Evolutionary conservation across 1,140 invertebrate genomes (phyloP).

Genomic region (Ridgeia piscesae): DNA sequence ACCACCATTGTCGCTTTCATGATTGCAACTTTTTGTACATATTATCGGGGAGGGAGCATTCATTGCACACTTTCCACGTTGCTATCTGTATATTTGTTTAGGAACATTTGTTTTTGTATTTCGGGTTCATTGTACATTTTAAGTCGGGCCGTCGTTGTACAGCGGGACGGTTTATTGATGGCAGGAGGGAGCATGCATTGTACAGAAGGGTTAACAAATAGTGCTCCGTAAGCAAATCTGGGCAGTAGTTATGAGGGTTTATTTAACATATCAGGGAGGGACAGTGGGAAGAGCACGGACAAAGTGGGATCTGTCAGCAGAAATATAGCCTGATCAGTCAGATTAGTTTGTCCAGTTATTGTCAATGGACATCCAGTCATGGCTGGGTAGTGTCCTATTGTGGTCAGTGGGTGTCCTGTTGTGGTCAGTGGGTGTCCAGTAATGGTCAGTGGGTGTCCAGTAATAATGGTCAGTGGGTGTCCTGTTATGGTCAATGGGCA

Average conservation of each 20-base stretch:
- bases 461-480: background rate
- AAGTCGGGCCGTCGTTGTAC: background rate
- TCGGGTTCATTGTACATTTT: slow-evolving; percentile 1
- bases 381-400: too few relatives aligned
- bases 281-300: background rate
- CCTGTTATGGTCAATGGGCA: background rate
- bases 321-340: background rate
- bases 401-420: too few relatives aligned
- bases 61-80: background rate
- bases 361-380: background rate
- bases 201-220: background rate
- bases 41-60: background rate
- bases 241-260: background rate
- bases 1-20: background rate
- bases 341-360: background rate
- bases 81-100: slow-evolving; percentile 6
- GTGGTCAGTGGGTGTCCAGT: too few relatives aligned
- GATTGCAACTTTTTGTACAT: background rate
- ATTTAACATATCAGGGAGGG: background rate
- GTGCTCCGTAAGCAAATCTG: too few relatives aligned
- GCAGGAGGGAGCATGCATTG: background rate
- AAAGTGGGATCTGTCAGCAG: background rate
- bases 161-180: background rate
- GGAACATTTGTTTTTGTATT: background rate
- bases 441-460: too few relatives aligned